Evolutionary conservation across 2,113 vertebrate genomes (phyloP).

Genomic region (Orientallactaga bullata): DNA sequence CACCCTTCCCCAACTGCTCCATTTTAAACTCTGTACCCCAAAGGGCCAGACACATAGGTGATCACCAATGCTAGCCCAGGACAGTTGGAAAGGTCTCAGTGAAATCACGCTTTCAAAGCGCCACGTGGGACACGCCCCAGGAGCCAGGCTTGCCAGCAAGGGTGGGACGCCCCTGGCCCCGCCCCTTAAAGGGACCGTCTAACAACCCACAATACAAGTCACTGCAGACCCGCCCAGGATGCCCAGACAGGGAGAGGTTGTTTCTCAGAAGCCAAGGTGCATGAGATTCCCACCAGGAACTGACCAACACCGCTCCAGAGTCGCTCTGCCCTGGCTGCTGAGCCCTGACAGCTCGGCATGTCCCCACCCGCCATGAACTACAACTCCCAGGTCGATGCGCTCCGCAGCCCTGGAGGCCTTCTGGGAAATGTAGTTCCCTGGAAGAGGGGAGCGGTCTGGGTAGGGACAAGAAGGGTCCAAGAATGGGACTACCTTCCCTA

Average conservation of each 20-base stretch:
- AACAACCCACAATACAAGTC: neutral
- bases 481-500: neutral
- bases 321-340: too few species aligned
- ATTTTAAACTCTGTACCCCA: neutral
- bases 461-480: accelerated
- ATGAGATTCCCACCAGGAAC: neutral
- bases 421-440: constrained; percentile 76
- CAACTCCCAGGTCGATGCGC: constrained; percentile 80
- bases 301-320: neutral
- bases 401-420: constrained; percentile 32
- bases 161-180: neutral
- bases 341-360: neutral
- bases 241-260: neutral
- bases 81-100: neutral
- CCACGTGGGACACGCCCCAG: neutral
- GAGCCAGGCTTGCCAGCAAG: neutral
- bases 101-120: neutral
- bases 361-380: constrained; percentile 74
- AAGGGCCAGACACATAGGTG: neutral
- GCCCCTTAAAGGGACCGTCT: constrained; percentile 68
- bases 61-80: neutral
- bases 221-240: neutral
- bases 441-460: neutral
- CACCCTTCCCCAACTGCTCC: neutral
- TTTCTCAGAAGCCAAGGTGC: neutral